Base-by-base conservation (phyloP, 2,113 vertebrate species). In the Myxocyprinus asiaticus region DNA sequence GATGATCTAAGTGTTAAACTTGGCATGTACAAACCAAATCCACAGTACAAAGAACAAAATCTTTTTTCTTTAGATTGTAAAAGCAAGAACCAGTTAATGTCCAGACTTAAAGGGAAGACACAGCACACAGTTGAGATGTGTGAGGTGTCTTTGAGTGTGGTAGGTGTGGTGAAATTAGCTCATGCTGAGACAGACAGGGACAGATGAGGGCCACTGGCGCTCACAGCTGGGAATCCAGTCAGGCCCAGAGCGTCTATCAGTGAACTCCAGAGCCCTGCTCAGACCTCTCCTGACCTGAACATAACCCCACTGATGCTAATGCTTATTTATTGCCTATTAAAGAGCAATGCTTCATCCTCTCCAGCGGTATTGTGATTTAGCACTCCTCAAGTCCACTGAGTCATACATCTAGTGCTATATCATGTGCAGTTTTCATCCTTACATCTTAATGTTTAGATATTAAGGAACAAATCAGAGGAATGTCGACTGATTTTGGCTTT, bases 141-240 rank as follows among this genome's bases (percentile, higher is more conserved):
- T 33, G 65, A 55, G 59, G 67, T 73, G 42, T 43, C 61, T 50
- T 4, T 42, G 43, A 67, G 68, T 4, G 43, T 61, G 42, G 14
- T 47, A 53, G 71, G 51, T 75, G 70, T 71, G 62, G n/a, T 62
- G 55, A 45, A n/a, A 67, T 45, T 22, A 69, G 72, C 59, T 59
- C 72, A 76, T 67, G 67, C 22, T 58, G 72, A 82, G 81, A 86
- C 62, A 80, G 83, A 85, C 81, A 82, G 83, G 64, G 79, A 76
- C 83, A 87, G 79, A 85, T 85, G 86, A 77, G 22, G 58, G 44
- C 44, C 33, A 10, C 67, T 65, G 56, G 53, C 14, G 22, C 79
- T 64, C 73, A 85, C 84, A 87, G 84, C 82, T 85, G 86, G 84
- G 65, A 85, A 87, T 84, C 65, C 81, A 81, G 84, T 86, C 83